Base-by-base conservation (phyloP, 2,113 vertebrate species). In the Choloepus hoffmanni region DNA sequence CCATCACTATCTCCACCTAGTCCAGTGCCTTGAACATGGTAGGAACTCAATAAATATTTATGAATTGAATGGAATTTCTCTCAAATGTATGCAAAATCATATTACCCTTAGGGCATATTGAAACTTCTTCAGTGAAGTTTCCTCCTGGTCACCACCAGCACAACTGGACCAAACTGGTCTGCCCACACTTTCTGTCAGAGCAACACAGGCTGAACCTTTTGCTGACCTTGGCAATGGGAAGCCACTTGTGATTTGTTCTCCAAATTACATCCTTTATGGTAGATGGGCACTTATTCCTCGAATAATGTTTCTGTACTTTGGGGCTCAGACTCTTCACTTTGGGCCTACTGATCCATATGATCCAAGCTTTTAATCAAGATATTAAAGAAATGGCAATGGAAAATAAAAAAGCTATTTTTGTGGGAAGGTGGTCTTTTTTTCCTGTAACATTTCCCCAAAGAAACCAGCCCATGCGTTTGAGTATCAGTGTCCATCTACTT, bases 361-460 rank as follows among this genome's bases (percentile, higher is more conserved):
- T 14, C 8, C 65, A 87, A n/a, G 43, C 62, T 94, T 92, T 90
- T 4, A 33, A 89, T 67, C 23, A 68, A 85, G 43, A 68, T 77
- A 85, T 65, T 92, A 63, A 92, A 60, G 55, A 93, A 95, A 83
- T 79, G n/a, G 7, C 67, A 85, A 91, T 88, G 36, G 76, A 53
- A 83, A 77, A 12, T 1, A 6, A 45, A 58, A 77, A 50, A 45
- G 26, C 0, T 5, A 40, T 67, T 67, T 89, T 67, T 94, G 58
- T 87, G 62, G 81, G 92, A 78, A 58, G 78, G 13, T 8, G 93
- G n/a, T 70, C 90, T 95, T 26, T 73, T 55, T 90, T 84, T 86
- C 55, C 85, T 94, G 45, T 68, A 55, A 72, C n/a, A 96, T 90
- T 95, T 92, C 30, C 67, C n/a, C n/a, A 79, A 83, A 65, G 24